Evolutionary conservation across 2,797 vertebrate species (phyloP).

Genomic region (Macropus fuliginosus): DNA sequence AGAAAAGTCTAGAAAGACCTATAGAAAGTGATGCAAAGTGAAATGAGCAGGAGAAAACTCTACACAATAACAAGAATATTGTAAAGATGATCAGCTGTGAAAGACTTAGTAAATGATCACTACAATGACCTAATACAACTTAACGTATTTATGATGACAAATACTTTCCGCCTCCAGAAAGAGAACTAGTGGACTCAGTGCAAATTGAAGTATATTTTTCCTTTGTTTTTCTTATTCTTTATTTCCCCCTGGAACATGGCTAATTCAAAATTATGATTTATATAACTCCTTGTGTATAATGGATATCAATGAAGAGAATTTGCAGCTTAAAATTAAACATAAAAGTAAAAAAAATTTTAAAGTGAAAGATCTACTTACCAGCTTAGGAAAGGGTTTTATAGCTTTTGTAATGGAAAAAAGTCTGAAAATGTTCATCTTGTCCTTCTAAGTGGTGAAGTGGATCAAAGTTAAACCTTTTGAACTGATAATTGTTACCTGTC

Average conservation of each 20-base stretch:
- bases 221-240: neutral
- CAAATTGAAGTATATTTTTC: neutral
- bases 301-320: neutral
- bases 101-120: neutral
- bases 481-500: neutral
- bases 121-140: neutral
- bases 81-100: neutral
- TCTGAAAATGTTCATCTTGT: neutral
- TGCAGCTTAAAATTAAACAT: neutral
- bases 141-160: neutral
- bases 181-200: neutral
- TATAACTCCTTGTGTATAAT: neutral
- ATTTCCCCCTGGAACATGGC: neutral
- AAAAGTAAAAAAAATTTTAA: neutral
- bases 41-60: neutral
- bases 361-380: neutral
- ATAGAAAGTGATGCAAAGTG: neutral
- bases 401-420: neutral
- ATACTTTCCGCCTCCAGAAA: neutral
- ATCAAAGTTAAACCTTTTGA: neutral
- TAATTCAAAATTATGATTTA: neutral
- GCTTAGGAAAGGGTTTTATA: neutral
- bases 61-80: neutral
- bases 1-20: neutral
- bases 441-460: neutral